Conservation (phyloP, 2,888 invertebrate genomes). For the Leptinotarsa rubiginosa region DNA sequence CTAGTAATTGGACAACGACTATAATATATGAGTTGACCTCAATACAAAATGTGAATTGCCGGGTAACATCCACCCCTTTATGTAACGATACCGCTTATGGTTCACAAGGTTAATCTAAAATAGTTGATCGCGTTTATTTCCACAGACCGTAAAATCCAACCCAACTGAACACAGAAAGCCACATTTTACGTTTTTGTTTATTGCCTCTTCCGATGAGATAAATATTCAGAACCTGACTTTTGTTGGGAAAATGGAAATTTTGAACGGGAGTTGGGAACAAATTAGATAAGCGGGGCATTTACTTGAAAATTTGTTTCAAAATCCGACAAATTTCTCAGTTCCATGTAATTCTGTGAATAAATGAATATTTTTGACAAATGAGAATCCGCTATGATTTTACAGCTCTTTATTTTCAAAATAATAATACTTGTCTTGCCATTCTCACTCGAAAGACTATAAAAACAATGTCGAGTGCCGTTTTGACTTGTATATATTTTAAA, state of each 20-base stretch:
- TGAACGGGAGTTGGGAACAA: not conserved
- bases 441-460: too few species aligned
- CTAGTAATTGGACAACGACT: not conserved
- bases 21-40: constrained; percentile 4
- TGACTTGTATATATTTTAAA: too few species aligned
- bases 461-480: too few species aligned
- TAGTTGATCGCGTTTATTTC: constrained; percentile 17
- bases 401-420: too few species aligned
- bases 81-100: constrained; percentile 8
- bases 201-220: not conserved
- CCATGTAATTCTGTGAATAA: too few species aligned
- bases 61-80: not conserved
- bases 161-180: not conserved
- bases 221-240: not conserved
- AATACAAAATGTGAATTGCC: not conserved
- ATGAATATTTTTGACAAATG: too few species aligned
- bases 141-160: constrained; percentile 3
- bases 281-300: not conserved
- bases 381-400: too few species aligned
- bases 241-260: constrained; percentile 1
- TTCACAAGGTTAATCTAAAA: constrained; percentile 2
- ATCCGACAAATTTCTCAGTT: too few species aligned
- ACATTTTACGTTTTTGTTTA: not conserved
- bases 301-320: too few species aligned
- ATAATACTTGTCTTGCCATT: too few species aligned